Evolutionary conservation across 2,888 invertebrate genomes (phyloP).

Genomic region (Abscondita cerata): DNA sequence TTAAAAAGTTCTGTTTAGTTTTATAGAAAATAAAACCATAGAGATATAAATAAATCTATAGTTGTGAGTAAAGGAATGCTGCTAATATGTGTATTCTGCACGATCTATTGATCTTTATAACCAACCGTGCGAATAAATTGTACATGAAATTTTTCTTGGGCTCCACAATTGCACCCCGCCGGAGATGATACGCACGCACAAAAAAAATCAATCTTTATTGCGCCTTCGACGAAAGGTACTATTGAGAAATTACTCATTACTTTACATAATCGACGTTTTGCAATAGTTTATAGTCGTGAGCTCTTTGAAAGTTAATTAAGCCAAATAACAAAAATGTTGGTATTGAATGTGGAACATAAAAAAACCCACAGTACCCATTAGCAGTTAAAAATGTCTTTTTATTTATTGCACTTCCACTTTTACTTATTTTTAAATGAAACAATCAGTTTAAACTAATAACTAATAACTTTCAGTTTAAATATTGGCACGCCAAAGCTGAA

Average conservation of each 20-base stretch:
- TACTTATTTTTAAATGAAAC: slow-evolving; percentile 10
- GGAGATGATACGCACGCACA: too few species aligned
- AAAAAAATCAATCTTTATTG: background rate
- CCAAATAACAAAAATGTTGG: slow-evolving; percentile 2
- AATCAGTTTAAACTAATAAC: background rate
- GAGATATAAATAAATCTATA: slow-evolving; percentile 35
- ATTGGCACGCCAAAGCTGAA: slow-evolving; percentile 4
- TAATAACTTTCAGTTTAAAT: slow-evolving; percentile 11
- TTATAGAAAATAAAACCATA: too few species aligned
- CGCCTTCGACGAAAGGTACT: background rate
- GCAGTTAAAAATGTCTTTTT: slow-evolving; percentile 8
- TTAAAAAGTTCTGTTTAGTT: too few species aligned
- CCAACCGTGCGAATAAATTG: slow-evolving; percentile 44
- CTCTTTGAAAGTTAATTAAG: slow-evolving; percentile 17
- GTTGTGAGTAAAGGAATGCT: slow-evolving; percentile 44
- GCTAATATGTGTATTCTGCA: slow-evolving; percentile 49
- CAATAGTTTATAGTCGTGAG: slow-evolving; percentile 9
- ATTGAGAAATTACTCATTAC: slow-evolving; percentile 9
- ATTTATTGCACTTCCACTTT: slow-evolving; percentile 2
- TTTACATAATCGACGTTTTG: slow-evolving; percentile 18
- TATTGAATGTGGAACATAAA: background rate
- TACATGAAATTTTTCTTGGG: slow-evolving; percentile 38
- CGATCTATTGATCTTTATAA: slow-evolving; percentile 49
- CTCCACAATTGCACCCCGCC: too few species aligned
- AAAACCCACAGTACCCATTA: background rate